phyloP scores from a whole-genome alignment of 2,113 vertebrate genomes.

The Microcebus tavaratra region DNA sequence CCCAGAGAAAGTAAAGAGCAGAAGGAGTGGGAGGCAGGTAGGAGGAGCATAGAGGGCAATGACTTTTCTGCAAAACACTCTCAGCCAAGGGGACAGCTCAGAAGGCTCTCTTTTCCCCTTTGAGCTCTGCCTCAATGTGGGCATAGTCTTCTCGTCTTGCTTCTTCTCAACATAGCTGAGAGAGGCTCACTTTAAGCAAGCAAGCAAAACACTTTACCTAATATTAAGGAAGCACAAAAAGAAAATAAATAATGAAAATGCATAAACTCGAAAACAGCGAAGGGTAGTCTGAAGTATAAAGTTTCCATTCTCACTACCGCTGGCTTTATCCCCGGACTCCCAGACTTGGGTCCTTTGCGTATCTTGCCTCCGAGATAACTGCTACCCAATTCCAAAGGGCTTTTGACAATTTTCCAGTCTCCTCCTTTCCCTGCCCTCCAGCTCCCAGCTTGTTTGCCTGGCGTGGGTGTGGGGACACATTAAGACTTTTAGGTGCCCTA shows the following conservation, averaged over 20 bases:
- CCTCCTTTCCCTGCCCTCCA: not conserved
- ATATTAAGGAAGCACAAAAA: constrained; percentile 8
- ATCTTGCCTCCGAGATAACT: not conserved
- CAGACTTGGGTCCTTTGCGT: not conserved
- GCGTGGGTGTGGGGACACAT: not conserved
- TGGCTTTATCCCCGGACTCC: not conserved
- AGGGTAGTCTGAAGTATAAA: not conserved
- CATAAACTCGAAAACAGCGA: not conserved
- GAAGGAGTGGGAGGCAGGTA: not conserved
- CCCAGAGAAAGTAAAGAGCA: not conserved
- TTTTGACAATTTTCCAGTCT: not conserved
- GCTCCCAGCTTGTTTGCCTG: not conserved
- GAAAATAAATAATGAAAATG: not conserved
- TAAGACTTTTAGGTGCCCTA: not conserved
- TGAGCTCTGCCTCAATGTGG: not conserved
- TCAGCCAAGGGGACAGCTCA: not conserved
- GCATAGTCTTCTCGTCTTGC: not conserved
- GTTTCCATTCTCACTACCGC: not conserved
- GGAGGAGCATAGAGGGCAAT: not conserved
- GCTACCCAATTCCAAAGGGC: not conserved
- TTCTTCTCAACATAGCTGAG: not conserved
- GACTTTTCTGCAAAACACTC: not conserved
- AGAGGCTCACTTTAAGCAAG: not conserved
- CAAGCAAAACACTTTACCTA: not conserved
- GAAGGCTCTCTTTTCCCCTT: not conserved